These are phyloP conservation scores for Knipowitschia caucasica DNA, from an alignment of 2,797 vertebrate genomes.

Conservation along the genomic window DNA sequence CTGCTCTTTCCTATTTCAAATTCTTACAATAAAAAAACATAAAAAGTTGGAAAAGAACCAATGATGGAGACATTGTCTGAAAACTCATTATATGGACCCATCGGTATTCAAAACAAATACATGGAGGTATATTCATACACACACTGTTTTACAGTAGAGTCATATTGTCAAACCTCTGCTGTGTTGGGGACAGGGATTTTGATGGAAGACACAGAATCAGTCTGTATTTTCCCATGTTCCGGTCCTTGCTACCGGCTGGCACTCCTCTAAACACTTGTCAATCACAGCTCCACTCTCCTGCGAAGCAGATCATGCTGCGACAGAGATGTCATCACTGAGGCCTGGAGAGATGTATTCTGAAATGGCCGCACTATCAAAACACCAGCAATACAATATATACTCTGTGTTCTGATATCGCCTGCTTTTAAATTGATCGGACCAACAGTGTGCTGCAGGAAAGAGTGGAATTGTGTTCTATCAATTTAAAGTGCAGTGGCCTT, in stretches of 20 bases:
- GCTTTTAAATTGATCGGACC: slow-evolving; percentile 2
- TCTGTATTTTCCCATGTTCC: background rate
- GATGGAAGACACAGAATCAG: background rate
- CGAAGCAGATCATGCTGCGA: slow-evolving; percentile 1
- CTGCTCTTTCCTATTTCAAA: too few relatives aligned
- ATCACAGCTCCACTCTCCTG: slow-evolving; percentile 19
- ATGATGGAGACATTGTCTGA: too few relatives aligned
- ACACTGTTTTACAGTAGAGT: too few relatives aligned
- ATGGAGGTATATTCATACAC: too few relatives aligned
- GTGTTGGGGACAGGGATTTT: slow-evolving; percentile 7
- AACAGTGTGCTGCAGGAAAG: background rate
- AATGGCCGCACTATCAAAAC: background rate
- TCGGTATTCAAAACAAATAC: too few relatives aligned
- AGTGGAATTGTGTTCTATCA: background rate
- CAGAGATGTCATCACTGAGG: slow-evolving; percentile 3
- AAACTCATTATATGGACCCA: too few relatives aligned
- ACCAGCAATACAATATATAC: background rate
- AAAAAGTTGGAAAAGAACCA: too few relatives aligned
- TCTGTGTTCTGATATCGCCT: background rate
- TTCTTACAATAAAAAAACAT: too few relatives aligned
- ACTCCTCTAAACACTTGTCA: slow-evolving; percentile 22
- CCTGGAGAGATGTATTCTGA: slow-evolving; percentile 1
- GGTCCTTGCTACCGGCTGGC: background rate
- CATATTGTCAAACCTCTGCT: slow-evolving; percentile 1
- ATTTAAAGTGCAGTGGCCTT: background rate